Conservation (phyloP, 2,113 vertebrate genomes). For the Lampris megalopsis region DNA sequence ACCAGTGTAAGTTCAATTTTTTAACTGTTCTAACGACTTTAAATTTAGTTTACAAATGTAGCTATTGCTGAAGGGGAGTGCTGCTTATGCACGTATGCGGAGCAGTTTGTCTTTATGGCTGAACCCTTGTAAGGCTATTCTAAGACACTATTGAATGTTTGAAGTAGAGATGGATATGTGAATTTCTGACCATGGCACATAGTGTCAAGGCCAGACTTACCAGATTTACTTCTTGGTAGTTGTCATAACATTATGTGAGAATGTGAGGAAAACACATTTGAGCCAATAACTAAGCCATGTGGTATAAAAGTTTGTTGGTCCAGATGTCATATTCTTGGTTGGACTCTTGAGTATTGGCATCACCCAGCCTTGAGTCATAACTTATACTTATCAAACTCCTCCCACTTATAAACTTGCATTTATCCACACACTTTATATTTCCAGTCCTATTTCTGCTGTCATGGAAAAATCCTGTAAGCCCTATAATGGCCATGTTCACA, state of each 20-base stretch:
- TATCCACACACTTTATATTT: not conserved
- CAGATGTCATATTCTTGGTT: not conserved
- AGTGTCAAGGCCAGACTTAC: not conserved
- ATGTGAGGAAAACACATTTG: not conserved
- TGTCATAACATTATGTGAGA: no score
- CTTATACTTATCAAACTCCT: not conserved
- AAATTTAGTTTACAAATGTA: not conserved
- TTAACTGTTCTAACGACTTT: not conserved
- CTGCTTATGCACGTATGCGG: not conserved
- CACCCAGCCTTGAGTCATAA: no score
- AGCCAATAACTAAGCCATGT: not conserved
- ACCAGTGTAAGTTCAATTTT: not conserved
- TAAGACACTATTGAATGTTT: slow-evolving; percentile 34
- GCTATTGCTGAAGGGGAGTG: slow-evolving; percentile 1
- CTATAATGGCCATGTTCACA: no score
- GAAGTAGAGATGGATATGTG: not conserved
- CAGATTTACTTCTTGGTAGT: not conserved
- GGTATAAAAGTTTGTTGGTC: not conserved
- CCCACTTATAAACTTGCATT: not conserved
- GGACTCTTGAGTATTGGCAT: no score
- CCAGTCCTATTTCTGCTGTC: not conserved
- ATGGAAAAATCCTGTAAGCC: no score
- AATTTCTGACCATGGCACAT: not conserved
- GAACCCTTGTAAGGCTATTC: slow-evolving; percentile 23
- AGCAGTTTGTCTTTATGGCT: slow-evolving; percentile 5